Evolutionary conservation across 2,113 vertebrate species (phyloP), one percentile per base, ranked within the genome.

Genomic region (Chaenocephalus aceratus): DNA sequence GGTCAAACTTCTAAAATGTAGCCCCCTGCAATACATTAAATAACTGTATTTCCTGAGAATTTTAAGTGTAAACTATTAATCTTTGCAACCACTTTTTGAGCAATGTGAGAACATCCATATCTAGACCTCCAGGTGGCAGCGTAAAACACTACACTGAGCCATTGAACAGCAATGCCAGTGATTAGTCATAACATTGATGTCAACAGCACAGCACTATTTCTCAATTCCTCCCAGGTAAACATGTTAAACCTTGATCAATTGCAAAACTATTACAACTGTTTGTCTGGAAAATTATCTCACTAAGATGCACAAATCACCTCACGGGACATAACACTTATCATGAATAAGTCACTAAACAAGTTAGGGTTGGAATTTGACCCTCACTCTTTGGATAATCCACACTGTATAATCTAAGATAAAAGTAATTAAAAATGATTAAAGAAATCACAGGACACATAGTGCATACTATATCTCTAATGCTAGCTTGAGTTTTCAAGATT

Each of bases 311-410:
- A 80, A 69, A 86, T 85, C 18, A 66, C n/a, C 15, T 70, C 34
- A 74, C 5, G 7, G 34, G 41, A 79, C 26, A 57, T n/a, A 46
- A 72, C 23, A 67, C 26, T 53, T 60, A 59, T 9, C 68, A 71
- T 46, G n/a, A 75, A 58, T 86, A 69, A 86, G 51, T 85, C 68
- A 89, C 56, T 51, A 3, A 64, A 30, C 21, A 1, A 53, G 79
- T 80, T 57, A 2, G 15, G 4, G 48, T 30, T 83, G 78, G 83
- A 88, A 77, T 90, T 86, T 85, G 86, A 79, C 61, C 84, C 72
- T 49, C 11, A 54, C 13, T n/a, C 23, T 53, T 10, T 53, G n/a
- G 6, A 74, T 7, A 70, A 72, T 57, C 21, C 58, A 75, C 10
- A 57, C 52, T 46, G 57, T 21, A 69, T 21, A 69, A 65, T 64